Conservation (phyloP, 2,797 vertebrate genomes). For the Myripristis murdjan region DNA sequence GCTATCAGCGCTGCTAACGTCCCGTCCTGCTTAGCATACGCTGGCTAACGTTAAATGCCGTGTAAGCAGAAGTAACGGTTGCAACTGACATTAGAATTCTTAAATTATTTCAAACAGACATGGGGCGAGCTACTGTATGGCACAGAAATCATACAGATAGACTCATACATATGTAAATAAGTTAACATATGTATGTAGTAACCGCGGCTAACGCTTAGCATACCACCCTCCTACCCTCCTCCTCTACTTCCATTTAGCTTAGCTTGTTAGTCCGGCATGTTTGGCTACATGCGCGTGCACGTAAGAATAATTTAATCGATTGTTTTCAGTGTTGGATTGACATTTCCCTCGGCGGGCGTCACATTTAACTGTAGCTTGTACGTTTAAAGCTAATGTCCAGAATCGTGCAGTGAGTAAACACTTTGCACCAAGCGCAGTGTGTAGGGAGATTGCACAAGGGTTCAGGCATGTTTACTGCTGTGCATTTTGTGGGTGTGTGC, state of each 20-base stretch:
- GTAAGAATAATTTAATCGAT: conserved; percentile 5
- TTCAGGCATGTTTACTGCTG: background rate
- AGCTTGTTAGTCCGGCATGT: conserved; percentile 28
- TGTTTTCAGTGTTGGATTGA: background rate
- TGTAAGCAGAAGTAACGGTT: background rate
- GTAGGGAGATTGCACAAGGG: accelerated
- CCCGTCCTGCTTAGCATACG: background rate
- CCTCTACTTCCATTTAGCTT: conserved; percentile 1
- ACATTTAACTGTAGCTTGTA: too few species aligned
- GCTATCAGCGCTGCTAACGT: background rate
- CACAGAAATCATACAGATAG: too few species aligned
- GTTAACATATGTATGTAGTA: too few species aligned
- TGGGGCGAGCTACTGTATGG: too few species aligned
- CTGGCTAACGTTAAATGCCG: conserved; percentile 4
- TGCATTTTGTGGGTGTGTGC: conserved; percentile 17
- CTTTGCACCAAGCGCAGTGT: background rate
- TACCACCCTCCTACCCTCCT: too few species aligned
- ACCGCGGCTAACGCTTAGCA: too few species aligned
- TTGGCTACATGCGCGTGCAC: conserved; percentile 49
- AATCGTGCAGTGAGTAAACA: too few species aligned
- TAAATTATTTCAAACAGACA: too few species aligned
- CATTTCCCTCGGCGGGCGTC: too few species aligned
- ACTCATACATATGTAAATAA: too few species aligned
- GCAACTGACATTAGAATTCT: background rate
- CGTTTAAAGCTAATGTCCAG: accelerated